A percentile compares a stretch with the other conserved stretches of the same genome.
Conservation (phyloP, 2,113 vertebrate genomes). For the Chascanopsetta lugubris region DNA sequence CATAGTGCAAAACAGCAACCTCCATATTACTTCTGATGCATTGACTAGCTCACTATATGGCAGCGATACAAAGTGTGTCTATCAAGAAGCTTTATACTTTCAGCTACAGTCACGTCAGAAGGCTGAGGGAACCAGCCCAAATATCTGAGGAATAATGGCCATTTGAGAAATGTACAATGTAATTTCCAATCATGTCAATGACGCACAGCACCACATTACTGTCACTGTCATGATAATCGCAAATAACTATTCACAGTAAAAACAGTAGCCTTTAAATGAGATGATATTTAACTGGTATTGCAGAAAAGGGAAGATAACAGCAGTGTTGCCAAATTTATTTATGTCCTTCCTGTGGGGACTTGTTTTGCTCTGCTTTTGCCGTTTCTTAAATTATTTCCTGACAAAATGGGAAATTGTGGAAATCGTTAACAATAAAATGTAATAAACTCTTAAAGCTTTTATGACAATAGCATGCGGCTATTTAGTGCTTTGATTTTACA, state of each 20-base stretch:
- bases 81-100: too few relatives aligned
- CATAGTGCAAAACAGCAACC: too few relatives aligned
- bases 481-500: constrained; percentile 54
- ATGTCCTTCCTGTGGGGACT: not conserved
- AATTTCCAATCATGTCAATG: not conserved
- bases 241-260: not conserved
- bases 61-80: too few relatives aligned
- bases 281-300: not conserved
- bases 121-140: not conserved
- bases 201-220: not conserved
- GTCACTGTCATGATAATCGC: not conserved
- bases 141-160: not conserved
- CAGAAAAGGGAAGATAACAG: not conserved
- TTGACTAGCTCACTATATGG: too few relatives aligned
- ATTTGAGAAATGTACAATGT: not conserved
- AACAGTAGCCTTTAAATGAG: not conserved
- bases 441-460: constrained; percentile 45
- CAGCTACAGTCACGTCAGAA: too few relatives aligned
- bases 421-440: constrained; percentile 40
- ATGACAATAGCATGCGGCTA: constrained; percentile 41
- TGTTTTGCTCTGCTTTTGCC: not conserved
- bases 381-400: not conserved
- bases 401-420: not conserved
- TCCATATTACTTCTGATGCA: too few relatives aligned
- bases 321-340: not conserved